A percentile compares a stretch with the other conserved stretches of the same genome.
Conservation (phyloP, 1,140 invertebrate genomes). For the Cherax quadricarinatus region DNA sequence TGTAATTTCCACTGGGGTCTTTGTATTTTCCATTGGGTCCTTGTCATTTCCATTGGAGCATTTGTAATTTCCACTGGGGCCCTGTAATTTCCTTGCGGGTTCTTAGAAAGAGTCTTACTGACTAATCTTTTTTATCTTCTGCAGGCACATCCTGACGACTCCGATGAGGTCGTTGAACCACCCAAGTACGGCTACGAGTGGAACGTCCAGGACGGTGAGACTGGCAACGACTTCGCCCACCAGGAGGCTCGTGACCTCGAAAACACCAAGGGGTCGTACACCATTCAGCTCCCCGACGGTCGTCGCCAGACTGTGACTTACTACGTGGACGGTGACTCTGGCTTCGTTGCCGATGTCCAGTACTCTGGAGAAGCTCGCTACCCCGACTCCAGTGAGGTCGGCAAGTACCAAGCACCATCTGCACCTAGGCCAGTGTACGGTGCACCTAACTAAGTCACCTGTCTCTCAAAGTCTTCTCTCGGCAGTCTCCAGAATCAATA, state of each 20-base stretch:
- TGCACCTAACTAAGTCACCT: too few relatives aligned
- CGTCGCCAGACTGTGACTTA: not conserved
- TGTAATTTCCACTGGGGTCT: too few relatives aligned
- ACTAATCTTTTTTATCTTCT: too few relatives aligned
- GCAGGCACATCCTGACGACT: not conserved
- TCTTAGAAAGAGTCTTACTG: too few relatives aligned
- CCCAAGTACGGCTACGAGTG: not conserved
- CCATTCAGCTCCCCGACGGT: not conserved
- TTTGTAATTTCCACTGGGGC: too few relatives aligned
- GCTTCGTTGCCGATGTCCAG: not conserved
- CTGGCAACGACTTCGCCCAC: not conserved
- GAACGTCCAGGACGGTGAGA: not conserved
- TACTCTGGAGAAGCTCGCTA: not conserved
- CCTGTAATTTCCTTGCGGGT: too few relatives aligned
- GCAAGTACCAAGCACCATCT: not conserved
- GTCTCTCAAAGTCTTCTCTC: too few relatives aligned
- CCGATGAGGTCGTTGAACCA: not conserved
- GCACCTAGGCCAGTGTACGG: too few relatives aligned
- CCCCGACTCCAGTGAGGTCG: not conserved
- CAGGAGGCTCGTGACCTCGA: not conserved
- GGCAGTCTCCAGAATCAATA: too few relatives aligned
- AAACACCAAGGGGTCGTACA: not conserved
- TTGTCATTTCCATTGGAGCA: too few relatives aligned
- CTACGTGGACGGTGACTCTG: conserved; percentile 8
- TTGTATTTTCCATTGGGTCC: too few relatives aligned